Evolutionary conservation across 2,113 vertebrate genomes (phyloP), one percentile per base, ranked within the genome.

Genomic region (Grallaria varia): DNA sequence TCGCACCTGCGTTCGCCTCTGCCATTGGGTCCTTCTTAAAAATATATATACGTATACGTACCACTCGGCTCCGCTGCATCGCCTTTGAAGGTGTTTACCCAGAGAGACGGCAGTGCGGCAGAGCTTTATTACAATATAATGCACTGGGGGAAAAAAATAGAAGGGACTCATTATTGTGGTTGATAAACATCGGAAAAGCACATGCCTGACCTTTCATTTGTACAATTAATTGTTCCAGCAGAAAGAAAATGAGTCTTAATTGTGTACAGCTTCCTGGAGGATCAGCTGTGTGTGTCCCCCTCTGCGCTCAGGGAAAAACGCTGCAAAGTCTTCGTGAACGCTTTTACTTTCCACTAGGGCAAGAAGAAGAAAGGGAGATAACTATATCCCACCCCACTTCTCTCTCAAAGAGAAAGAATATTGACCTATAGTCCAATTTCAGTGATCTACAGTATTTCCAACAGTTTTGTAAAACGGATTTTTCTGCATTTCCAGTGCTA

Each of bases 151-250:
- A 10, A 44, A 58, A 58, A 78, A 93, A 95, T 86, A 93, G 93
- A 95, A 96, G 92, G 92, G 58, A 69, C 60, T 96, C 40, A 84
- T 94, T 97, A 90, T 55, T 82, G 80, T 79, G 88, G 68, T 95
- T 94, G 90, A 95, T 94, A 96, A 96, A 97, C 93, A 94, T 56
- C 72, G 88, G 83, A 66, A 84, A 96, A 89, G 93, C 95, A 93
- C 83, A 95, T 86, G 90, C 62, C 90, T 94, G 96, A 96, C 95
- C 92, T 93, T 94, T 96, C 88, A 92, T 95, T 94, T 94, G 92
- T 92, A 92, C 92, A 76, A 94, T 92, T 94, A 94, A 93, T 96
- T 96, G 94, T 96, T 94, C 90, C 90, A 89, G 92, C 80, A 64
- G 93, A 96, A 96, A 73, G 93, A 94, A 95, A 96, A 96, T 83